Conservation (phyloP, 2,797 vertebrate species). For the Phataginus tetradactyla region DNA sequence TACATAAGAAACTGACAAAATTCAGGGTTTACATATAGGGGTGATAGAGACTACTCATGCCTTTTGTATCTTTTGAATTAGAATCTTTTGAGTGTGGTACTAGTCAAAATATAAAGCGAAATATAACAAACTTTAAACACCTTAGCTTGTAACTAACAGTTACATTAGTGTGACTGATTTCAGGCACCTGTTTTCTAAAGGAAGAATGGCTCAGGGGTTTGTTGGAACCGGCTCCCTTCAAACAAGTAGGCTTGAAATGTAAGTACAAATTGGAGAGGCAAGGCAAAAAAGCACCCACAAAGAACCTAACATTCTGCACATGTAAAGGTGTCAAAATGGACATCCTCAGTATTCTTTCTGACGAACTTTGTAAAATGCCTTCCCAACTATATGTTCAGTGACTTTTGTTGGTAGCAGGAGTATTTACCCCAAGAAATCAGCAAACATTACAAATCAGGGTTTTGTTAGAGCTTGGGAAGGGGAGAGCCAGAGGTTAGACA, state of each 20-base stretch:
- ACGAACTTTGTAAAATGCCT: conserved; percentile 21
- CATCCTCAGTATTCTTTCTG: neutral
- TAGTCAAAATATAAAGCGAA: conserved; percentile 19
- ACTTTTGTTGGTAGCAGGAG: neutral
- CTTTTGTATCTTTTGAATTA: neutral
- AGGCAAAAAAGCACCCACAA: neutral
- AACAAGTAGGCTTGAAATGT: conserved; percentile 17
- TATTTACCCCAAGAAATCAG: neutral
- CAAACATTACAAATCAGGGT: neutral
- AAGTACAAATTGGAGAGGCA: conserved; percentile 4
- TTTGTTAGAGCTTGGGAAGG: neutral
- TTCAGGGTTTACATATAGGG: neutral
- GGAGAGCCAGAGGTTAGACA: neutral
- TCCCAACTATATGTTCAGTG: neutral
- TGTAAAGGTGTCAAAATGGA: neutral
- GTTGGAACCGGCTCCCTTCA: neutral
- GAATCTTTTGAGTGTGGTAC: neutral
- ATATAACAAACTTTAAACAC: neutral
- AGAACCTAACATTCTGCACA: neutral
- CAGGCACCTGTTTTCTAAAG: neutral
- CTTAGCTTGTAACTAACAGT: neutral
- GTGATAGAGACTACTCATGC: neutral
- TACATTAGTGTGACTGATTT: neutral
- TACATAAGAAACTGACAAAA: neutral
- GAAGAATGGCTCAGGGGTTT: neutral